These are phyloP conservation scores for Homalodisca vitripennis DNA, from an alignment of 1,140 invertebrate species.

Conservation along the genomic window DNA sequence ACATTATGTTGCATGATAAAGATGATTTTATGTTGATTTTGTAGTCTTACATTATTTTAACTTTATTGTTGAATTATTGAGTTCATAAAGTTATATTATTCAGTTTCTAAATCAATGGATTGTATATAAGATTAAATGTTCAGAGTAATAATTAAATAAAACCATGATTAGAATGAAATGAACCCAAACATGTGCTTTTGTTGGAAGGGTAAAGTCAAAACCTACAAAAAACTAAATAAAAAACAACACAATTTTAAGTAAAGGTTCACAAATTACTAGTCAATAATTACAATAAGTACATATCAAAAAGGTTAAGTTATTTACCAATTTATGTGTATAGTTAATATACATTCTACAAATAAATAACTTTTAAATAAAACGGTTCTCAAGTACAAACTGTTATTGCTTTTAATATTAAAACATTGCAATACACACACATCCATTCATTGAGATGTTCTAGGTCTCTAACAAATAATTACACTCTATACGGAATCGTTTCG, in stretches of 20 bases:
- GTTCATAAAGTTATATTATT: too few species aligned
- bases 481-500: not conserved
- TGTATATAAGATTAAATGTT: too few species aligned
- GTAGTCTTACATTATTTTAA: too few species aligned
- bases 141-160: too few species aligned
- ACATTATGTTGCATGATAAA: too few species aligned
- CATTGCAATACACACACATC: not conserved
- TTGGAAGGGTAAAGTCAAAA: too few species aligned
- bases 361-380: constrained; percentile 17
- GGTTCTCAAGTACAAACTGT: not conserved
- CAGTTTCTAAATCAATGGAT: too few species aligned
- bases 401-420: constrained; percentile 22
- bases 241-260: not conserved
- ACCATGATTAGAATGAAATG: too few species aligned
- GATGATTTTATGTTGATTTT: too few species aligned
- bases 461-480: constrained; percentile 4
- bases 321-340: not conserved
- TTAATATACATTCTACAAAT: constrained; percentile 3
- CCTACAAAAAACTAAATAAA: not conserved
- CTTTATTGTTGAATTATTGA: too few species aligned
- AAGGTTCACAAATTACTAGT: not conserved
- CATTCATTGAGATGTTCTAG: constrained; percentile 4
- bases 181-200: too few species aligned
- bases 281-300: constrained; percentile 8
- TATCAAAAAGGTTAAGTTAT: not conserved